Evolutionary conservation across 2,797 vertebrate species (phyloP).

Genomic region (Alexandromys oeconomus): DNA sequence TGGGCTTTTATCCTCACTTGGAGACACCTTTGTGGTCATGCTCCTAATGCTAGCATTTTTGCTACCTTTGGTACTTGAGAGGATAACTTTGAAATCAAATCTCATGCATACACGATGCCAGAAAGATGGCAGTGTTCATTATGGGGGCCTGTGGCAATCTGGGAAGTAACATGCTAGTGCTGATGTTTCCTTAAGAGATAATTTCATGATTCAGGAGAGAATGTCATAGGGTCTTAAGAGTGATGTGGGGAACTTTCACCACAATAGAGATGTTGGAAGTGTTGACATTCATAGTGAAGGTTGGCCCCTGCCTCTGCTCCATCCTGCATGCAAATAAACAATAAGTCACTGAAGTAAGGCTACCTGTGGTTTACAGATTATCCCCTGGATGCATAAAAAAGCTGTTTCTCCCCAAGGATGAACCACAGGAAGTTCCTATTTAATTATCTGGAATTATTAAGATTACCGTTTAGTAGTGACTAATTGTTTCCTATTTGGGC

Average conservation of each 20-base stretch:
- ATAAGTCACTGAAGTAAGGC: slow-evolving; percentile 6
- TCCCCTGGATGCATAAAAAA: slow-evolving; percentile 53
- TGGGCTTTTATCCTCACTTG: not conserved
- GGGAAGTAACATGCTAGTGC: not conserved
- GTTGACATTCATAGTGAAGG: slow-evolving; percentile 42
- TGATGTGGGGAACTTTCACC: not conserved
- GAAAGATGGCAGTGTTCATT: not conserved
- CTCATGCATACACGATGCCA: not conserved
- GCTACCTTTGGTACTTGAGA: no score
- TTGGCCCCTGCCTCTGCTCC: not conserved
- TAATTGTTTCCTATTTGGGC: slow-evolving; percentile 73
- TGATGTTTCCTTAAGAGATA: not conserved
- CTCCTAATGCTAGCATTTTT: not conserved
- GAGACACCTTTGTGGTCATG: not conserved
- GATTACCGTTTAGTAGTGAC: slow-evolving; percentile 65
- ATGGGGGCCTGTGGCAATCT: not conserved
- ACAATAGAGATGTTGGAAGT: slow-evolving; percentile 34
- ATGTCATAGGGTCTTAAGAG: slow-evolving; percentile 22
- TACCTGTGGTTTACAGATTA: slow-evolving; percentile 55
- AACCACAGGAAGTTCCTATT: slow-evolving; percentile 52
- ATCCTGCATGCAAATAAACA: slow-evolving; percentile 54
- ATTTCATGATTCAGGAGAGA: not conserved
- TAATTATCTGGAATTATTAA: slow-evolving; percentile 75
- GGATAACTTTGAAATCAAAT: not conserved
- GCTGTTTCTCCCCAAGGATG: slow-evolving; percentile 56